Evolutionary conservation across 2,888 invertebrate species (phyloP).

Genomic region (Dryocosmus kuriphilus): DNA sequence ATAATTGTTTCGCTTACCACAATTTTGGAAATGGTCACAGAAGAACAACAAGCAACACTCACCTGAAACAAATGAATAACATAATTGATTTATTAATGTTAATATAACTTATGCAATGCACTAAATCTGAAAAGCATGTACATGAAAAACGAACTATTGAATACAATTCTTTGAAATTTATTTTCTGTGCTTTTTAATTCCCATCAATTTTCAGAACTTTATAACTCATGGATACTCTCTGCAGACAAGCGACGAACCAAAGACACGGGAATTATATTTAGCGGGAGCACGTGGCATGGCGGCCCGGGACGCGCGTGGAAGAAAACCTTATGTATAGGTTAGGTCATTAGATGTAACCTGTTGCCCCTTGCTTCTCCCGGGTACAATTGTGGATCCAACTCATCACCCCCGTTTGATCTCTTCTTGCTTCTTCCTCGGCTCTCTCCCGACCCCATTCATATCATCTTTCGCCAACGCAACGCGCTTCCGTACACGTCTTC

Average conservation of each 20-base stretch:
- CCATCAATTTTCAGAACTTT: neutral
- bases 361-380: conserved; percentile 54
- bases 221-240: neutral
- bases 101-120: too few species aligned
- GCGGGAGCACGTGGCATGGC: conserved; percentile 74
- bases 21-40: too few species aligned
- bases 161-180: neutral
- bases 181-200: neutral
- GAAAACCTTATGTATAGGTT: conserved; percentile 51
- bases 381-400: neutral
- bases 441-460: neutral
- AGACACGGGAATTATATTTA: conserved; percentile 69
- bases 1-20: too few species aligned
- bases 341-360: conserved; percentile 54
- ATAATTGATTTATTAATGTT: too few species aligned
- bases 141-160: too few species aligned
- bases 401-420: neutral
- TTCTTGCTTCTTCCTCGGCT: neutral
- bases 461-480: neutral
- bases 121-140: too few species aligned
- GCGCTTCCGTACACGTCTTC: conserved; percentile 26
- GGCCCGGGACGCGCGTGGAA: conserved; percentile 65
- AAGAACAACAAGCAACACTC: too few species aligned
- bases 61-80: too few species aligned
- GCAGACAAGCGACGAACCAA: conserved; percentile 8